phyloP scores from a whole-genome alignment of 2,797 vertebrate genomes.

The Chelidonichthys spinosus region DNA sequence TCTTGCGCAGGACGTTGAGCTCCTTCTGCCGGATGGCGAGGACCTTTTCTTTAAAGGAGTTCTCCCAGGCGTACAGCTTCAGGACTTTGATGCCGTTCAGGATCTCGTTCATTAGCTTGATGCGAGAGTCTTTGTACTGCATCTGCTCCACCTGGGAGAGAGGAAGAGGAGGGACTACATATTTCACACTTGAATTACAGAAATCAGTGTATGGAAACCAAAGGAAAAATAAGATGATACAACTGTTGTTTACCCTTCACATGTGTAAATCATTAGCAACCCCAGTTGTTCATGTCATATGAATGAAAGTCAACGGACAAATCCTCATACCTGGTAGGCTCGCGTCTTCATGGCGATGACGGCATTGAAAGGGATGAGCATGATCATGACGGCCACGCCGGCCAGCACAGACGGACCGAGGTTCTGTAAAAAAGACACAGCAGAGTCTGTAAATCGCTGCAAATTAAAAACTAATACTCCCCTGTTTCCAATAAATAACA shows the following conservation, averaged over 20 bases:
- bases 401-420: conserved; percentile 94
- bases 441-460: not conserved
- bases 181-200: too few species aligned
- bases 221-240: not conserved
- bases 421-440: conserved; percentile 74
- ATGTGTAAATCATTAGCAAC: too few species aligned
- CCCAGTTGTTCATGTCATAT: not conserved
- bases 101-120: conserved; percentile 97
- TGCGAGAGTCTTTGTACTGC: conserved; percentile 92
- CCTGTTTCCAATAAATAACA: not conserved
- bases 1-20: conserved; percentile 88
- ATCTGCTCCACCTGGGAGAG: conserved; percentile 90
- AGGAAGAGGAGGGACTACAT: not conserved
- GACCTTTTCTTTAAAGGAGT: conserved; percentile 90
- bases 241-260: too few species aligned
- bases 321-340: conserved; percentile 87
- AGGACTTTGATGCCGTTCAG: conserved; percentile 95
- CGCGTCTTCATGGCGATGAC: conserved; percentile 93
- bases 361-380: conserved; percentile 93
- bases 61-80: conserved; percentile 98
- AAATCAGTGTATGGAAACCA: not conserved
- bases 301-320: not conserved
- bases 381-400: conserved; percentile 94
- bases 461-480: not conserved
- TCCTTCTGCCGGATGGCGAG: conserved; percentile 90